These are phyloP conservation scores for Schizotus pectinicornis DNA, from an alignment of 2,888 invertebrate species.

Conservation along the genomic window DNA sequence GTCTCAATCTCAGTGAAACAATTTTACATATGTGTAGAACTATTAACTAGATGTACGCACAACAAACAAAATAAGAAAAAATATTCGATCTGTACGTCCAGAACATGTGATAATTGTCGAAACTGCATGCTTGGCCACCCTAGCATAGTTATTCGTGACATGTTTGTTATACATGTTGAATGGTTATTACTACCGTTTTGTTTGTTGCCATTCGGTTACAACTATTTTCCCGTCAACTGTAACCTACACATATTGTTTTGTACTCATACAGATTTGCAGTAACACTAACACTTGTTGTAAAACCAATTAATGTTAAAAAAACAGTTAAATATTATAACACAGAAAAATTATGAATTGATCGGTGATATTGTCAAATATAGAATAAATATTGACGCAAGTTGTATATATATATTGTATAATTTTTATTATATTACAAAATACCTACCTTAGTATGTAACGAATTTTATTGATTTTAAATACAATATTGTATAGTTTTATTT, in stretches of 20 bases:
- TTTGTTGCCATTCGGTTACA: constrained; percentile 32
- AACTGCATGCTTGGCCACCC: constrained; percentile 44
- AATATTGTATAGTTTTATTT: constrained; percentile 54
- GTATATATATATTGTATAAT: constrained; percentile 48
- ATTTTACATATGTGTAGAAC: constrained; percentile 32
- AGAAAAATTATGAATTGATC: constrained; percentile 33
- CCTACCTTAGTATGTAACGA: constrained; percentile 46
- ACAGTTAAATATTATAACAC: constrained; percentile 17
- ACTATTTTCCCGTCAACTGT: constrained; percentile 3
- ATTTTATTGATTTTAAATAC: constrained; percentile 48
- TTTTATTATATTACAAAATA: constrained; percentile 47
- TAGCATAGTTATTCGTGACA: constrained; percentile 35
- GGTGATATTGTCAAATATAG: constrained; percentile 47
- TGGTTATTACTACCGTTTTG: constrained; percentile 34
- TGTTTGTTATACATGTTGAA: constrained; percentile 41
- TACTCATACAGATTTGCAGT: constrained; percentile 23
- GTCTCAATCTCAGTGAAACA: constrained; percentile 46
- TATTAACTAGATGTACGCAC: constrained; percentile 39
- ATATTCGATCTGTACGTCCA: constrained; percentile 41
- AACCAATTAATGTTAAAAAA: constrained; percentile 23
- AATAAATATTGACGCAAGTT: constrained; percentile 41
- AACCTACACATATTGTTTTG: constrained; percentile 21
- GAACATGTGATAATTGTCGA: constrained; percentile 47
- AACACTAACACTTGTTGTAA: constrained; percentile 30
- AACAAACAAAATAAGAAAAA: constrained; percentile 45